Conservation (phyloP, 2,113 vertebrate genomes). For the Tenebrosternarchus preto region DNA sequence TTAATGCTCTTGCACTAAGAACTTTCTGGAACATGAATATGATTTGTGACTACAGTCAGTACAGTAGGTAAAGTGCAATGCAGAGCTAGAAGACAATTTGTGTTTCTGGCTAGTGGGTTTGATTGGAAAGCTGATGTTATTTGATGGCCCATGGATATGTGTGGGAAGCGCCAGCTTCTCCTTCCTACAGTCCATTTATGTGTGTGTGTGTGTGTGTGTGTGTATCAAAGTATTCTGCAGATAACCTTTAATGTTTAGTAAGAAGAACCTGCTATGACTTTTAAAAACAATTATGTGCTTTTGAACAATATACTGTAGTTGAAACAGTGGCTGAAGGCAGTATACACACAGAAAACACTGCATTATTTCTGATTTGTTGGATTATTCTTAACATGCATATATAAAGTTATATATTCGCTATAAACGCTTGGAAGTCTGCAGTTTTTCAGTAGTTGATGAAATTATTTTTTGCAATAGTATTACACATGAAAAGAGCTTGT, state of each 20-base stretch:
- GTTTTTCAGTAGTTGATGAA: not conserved
- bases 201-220: too few species aligned
- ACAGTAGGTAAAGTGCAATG: constrained; percentile 9
- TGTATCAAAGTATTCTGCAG: too few species aligned
- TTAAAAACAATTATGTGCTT: not conserved
- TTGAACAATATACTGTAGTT: not conserved
- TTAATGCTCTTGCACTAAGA: not conserved
- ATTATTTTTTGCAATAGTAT: not conserved
- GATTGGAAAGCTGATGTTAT: not conserved
- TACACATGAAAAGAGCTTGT: not conserved
- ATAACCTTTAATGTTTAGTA: too few species aligned
- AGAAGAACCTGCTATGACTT: too few species aligned
- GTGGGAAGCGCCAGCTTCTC: not conserved
- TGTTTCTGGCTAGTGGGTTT: constrained; percentile 20
- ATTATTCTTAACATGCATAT: not conserved
- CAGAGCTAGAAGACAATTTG: constrained; percentile 33
- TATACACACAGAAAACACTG: not conserved
- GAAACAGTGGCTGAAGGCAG: not conserved
- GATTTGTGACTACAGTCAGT: not conserved
- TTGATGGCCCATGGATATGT: constrained; percentile 22
- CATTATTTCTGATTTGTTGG: not conserved
- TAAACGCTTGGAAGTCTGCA: not conserved
- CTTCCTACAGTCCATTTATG: too few species aligned
- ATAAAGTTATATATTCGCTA: not conserved
- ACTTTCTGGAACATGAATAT: not conserved